Evolutionary conservation across 2,797 vertebrate genomes (phyloP).

Genomic region (Gymnocypris eckloni): DNA sequence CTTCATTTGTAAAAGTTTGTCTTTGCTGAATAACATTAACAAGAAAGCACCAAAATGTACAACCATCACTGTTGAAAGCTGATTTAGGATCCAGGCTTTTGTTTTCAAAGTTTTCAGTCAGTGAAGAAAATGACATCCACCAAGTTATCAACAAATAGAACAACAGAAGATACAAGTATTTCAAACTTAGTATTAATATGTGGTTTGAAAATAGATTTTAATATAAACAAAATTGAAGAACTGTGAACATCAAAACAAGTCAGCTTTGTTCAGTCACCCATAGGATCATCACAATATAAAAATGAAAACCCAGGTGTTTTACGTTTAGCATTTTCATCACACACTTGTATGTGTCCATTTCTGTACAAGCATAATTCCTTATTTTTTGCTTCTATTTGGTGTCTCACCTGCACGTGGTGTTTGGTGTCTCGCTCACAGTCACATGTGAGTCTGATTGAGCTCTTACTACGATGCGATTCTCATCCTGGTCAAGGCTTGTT

Average conservation of each 20-base stretch:
- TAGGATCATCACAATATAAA: neutral
- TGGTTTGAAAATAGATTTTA: neutral
- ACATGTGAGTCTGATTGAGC: neutral
- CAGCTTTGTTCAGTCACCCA: neutral
- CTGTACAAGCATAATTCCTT: neutral
- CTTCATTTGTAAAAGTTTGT: neutral
- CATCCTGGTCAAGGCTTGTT: neutral
- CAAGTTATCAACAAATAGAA: neutral
- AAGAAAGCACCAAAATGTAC: neutral
- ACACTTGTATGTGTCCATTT: neutral
- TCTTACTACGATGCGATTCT: neutral
- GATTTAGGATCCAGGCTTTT: neutral
- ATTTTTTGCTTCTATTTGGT: neutral
- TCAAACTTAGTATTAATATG: neutral
- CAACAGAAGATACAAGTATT: neutral
- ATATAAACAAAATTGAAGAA: neutral
- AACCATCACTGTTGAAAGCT: neutral
- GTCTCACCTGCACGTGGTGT: neutral
- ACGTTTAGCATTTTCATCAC: neutral
- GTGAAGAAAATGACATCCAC: neutral
- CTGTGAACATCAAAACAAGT: neutral
- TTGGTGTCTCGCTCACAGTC: neutral
- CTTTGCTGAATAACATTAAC: neutral
- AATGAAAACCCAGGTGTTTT: constrained; percentile 2
- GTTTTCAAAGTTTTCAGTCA: neutral